A percentile compares a stretch with the other conserved stretches of the same genome.
Evolutionary conservation across 2,888 invertebrate species (phyloP).

Genomic region (Platycnemis pennipes): DNA sequence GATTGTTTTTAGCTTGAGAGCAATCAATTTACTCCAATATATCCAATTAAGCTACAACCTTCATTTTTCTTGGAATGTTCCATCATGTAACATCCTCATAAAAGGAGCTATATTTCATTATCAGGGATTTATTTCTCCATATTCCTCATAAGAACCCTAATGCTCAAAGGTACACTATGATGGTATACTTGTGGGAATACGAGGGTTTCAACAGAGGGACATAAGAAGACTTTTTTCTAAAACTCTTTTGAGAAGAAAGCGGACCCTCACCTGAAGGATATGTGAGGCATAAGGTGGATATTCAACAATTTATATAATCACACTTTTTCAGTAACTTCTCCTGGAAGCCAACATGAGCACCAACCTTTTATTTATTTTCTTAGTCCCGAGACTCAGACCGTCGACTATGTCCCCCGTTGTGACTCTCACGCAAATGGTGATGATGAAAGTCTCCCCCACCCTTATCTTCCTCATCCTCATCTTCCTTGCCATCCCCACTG

Average conservation of each 20-base stretch:
- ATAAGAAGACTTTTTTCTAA: constrained; percentile 6
- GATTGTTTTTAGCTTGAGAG: constrained; percentile 33
- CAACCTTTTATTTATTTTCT: constrained; percentile 11
- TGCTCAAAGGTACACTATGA: background rate
- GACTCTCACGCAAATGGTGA: constrained; percentile 49
- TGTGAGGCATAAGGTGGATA: constrained; percentile 14
- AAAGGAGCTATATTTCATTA: background rate
- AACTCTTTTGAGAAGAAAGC: constrained; percentile 36
- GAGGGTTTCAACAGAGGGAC: background rate
- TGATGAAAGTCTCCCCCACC: constrained; percentile 60
- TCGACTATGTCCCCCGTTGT: constrained; percentile 43
- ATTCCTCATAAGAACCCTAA: constrained; percentile 38
- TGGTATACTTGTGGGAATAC: background rate
- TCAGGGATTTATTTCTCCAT: background rate
- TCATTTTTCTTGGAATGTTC: background rate
- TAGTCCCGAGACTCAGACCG: constrained; percentile 50
- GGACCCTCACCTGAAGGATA: background rate
- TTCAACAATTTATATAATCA: constrained; percentile 30
- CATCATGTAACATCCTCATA: background rate
- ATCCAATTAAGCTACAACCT: background rate
- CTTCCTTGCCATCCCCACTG: constrained; percentile 52
- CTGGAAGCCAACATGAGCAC: constrained; percentile 35
- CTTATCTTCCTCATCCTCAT: constrained; percentile 52
- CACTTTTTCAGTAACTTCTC: constrained; percentile 34
- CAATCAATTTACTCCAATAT: background rate